Conservation (phyloP, 2,888 invertebrate genomes). For the Trichogramma evanescens region DNA sequence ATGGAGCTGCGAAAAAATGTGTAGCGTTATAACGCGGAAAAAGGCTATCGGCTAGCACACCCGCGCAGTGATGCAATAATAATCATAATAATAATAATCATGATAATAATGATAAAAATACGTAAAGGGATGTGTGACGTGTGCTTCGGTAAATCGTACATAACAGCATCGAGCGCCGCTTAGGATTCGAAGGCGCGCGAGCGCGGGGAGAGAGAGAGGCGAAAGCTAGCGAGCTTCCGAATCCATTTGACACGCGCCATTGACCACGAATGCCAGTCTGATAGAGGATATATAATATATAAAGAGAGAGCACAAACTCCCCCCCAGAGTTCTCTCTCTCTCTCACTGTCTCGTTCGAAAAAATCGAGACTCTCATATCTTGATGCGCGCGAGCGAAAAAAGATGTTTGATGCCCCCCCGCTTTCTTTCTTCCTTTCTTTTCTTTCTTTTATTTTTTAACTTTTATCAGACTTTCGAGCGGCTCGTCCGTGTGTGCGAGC, state of each 20-base stretch:
- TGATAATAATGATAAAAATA: too few species aligned
- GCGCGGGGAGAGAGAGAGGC: background rate
- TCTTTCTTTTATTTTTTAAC: background rate
- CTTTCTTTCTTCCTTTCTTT: background rate
- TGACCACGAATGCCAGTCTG: constrained; percentile 46
- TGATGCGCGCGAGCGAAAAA: background rate
- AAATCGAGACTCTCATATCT: constrained; percentile 42
- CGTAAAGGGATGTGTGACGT: too few species aligned
- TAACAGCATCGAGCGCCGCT: too few species aligned
- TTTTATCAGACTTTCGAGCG: background rate
- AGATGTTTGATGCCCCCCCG: constrained; percentile 23
- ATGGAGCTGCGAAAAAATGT: too few species aligned
- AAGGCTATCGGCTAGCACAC: too few species aligned
- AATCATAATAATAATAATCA: too few species aligned
- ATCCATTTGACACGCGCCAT: constrained; percentile 50
- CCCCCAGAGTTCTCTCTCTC: too few species aligned
- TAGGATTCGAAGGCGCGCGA: background rate
- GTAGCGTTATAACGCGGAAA: too few species aligned
- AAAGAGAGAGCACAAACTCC: background rate
- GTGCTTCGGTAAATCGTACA: too few species aligned
- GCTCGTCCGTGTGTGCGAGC: too few species aligned
- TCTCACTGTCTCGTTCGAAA: constrained; percentile 31
- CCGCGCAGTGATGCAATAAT: too few species aligned
- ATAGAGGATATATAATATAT: constrained; percentile 27
- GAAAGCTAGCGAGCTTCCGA: constrained; percentile 38